Evolutionary conservation across 2,113 vertebrate species (phyloP).

Genomic region (Falco punctatus): DNA sequence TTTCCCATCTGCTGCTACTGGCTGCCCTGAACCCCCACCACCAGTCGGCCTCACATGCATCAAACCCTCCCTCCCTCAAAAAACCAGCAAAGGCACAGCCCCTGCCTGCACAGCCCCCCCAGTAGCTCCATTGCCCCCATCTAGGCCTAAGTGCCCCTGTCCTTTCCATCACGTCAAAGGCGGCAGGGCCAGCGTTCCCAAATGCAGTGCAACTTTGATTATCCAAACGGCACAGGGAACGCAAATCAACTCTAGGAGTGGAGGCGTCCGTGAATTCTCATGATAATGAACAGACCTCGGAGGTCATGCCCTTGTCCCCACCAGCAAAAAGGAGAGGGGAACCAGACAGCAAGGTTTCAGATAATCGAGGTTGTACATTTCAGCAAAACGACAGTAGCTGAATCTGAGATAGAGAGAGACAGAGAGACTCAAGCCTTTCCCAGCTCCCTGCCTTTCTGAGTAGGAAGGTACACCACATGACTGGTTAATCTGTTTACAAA

Average conservation of each 20-base stretch:
- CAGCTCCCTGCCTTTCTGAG: slow-evolving; percentile 52
- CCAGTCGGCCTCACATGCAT: neutral
- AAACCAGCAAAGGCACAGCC: neutral
- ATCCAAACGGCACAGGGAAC: neutral
- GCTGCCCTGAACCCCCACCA: slow-evolving; percentile 63
- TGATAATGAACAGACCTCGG: neutral
- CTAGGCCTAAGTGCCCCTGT: slow-evolving; percentile 30
- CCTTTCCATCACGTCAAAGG: neutral
- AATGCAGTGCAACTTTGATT: slow-evolving; percentile 11
- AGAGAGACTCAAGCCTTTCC: slow-evolving; percentile 55
- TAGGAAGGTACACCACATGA: slow-evolving; percentile 44
- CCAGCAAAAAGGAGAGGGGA: neutral
- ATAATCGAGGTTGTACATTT: neutral
- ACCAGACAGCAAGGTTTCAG: neutral
- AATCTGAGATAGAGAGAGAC: slow-evolving; percentile 27
- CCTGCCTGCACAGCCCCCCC: neutral
- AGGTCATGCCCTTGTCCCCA: neutral
- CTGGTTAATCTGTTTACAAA: slow-evolving; percentile 64
- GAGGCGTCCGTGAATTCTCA: neutral
- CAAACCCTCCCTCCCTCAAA: neutral
- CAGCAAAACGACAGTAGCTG: slow-evolving; percentile 32
- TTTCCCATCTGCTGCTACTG: slow-evolving; percentile 78
- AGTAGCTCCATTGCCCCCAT: neutral
- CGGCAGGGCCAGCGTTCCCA: neutral
- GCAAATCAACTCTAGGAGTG: neutral